A percentile compares a stretch with the other conserved stretches of the same genome.
Evolutionary conservation across 2,888 invertebrate species (phyloP).

Genomic region (Caenorhabditis sinica): DNA sequence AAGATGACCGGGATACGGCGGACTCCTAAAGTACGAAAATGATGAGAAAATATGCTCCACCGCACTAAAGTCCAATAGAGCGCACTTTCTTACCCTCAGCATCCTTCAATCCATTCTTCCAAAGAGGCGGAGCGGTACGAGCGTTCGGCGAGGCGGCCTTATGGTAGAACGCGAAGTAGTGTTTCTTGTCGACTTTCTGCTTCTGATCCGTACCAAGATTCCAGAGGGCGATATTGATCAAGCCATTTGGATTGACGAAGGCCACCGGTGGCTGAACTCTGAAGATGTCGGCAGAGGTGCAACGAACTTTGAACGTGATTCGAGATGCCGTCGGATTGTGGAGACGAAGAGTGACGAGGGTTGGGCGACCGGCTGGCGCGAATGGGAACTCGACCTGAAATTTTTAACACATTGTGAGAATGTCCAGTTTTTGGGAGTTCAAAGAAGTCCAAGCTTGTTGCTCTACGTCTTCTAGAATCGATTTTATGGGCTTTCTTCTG

Average conservation of each 20-base stretch:
- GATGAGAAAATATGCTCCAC: not conserved
- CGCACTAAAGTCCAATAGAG: not conserved
- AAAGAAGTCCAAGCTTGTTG: not conserved
- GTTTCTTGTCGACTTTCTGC: slow-evolving; percentile 18
- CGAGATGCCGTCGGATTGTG: slow-evolving; percentile 30
- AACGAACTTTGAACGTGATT: slow-evolving; percentile 55
- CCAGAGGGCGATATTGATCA: slow-evolving; percentile 28
- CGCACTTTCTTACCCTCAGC: slow-evolving; percentile 13
- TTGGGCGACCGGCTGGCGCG: not conserved
- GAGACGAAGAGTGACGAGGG: slow-evolving; percentile 13
- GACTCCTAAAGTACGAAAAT: slow-evolving; percentile 6
- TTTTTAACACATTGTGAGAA: too few species aligned
- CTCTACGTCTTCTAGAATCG: not conserved
- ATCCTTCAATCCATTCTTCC: slow-evolving; percentile 33
- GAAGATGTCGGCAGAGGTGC: slow-evolving; percentile 62
- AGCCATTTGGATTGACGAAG: slow-evolving; percentile 37
- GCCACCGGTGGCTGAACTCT: slow-evolving; percentile 64
- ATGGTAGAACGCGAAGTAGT: slow-evolving; percentile 65
- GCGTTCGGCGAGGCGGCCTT: slow-evolving; percentile 22
- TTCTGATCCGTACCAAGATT: slow-evolving; percentile 20
- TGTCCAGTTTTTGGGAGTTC: too few species aligned
- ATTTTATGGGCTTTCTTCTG: too few species aligned
- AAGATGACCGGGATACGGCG: slow-evolving; percentile 33
- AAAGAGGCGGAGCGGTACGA: slow-evolving; percentile 19
- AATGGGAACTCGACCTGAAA: slow-evolving; percentile 29